Base-by-base conservation (phyloP, 2,797 vertebrate genomes). In the Acrossocheilus fasciatus region DNA sequence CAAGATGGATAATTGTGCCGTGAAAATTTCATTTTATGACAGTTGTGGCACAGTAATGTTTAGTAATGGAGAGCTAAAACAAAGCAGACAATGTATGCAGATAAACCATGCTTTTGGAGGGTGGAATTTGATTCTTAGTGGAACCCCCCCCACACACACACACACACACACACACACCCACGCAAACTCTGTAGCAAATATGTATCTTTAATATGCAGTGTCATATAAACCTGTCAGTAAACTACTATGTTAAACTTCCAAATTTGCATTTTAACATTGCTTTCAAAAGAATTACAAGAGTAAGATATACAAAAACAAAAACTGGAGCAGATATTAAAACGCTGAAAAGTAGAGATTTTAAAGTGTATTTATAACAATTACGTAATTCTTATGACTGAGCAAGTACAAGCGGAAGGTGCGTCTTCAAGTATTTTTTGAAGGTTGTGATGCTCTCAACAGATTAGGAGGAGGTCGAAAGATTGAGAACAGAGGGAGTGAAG, bases 211-310 rank as follows among this genome's bases (percentile, higher is more conserved):
- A 36, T 76, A 54, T 39, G 30, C 30, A 34, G 54, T 76, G 30
- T 23, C 47, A 11, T 36, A 20, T 54, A 54, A 23, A 77, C 5
- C 30, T 36, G 17, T 39, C 50, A 34, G 26, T 23, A 52, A 52
- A 75, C 17, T 75, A 15, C 20, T 47, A 47, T 34, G 2, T 50
- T 75, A 34, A 75, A 50, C 26, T 52, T 39, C 7, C 2, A 39
- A 2, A 76, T 36, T 36, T 14, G 30, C 74, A 57, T 57, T 77
- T 57, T 77, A 77, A 77, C 75, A 57, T 57, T 23, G 50, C 50
- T 77, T 78, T 36, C 15, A 36, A 68, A 36, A 9, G 30, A 36
- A 9, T 36, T 18, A 8, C 64, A 68, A 18, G 17, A 36, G 34
- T 68, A 68, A 36, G 34, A 1, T 9, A 68, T 34, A 68, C 34